Percentiles rank a stretch among this genome's conserved stretches.
Evolutionary conservation across 2,888 invertebrate genomes (phyloP).

Genomic region (Drosophila ezoana): DNA sequence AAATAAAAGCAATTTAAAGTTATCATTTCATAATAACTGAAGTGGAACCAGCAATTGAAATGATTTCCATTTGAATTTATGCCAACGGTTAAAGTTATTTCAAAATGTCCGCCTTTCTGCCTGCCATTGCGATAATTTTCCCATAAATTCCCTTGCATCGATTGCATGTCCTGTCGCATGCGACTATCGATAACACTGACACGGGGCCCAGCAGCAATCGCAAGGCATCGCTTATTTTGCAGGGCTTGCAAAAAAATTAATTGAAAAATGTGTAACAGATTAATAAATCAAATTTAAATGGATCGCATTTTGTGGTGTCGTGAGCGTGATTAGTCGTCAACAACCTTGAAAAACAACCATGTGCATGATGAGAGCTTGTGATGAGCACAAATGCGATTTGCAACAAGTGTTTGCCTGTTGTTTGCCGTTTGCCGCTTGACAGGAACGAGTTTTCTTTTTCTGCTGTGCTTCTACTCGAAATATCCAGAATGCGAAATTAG

Average conservation of each 20-base stretch:
- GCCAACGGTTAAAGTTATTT: slow-evolving; percentile 6
- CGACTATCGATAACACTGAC: slow-evolving; percentile 28
- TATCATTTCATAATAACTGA: slow-evolving; percentile 46
- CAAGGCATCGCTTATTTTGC: slow-evolving; percentile 20
- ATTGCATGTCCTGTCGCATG: slow-evolving; percentile 27
- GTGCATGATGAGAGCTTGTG: slow-evolving; percentile 41
- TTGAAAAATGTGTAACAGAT: slow-evolving; percentile 29
- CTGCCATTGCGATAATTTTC: slow-evolving; percentile 6
- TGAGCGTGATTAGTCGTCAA: slow-evolving; percentile 43
- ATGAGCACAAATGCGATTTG: slow-evolving; percentile 55
- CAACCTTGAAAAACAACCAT: slow-evolving; percentile 57
- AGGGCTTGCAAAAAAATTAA: slow-evolving; percentile 22
- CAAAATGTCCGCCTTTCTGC: slow-evolving; percentile 14
- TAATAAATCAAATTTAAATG: slow-evolving; percentile 50
- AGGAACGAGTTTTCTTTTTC: slow-evolving; percentile 51
- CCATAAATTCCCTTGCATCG: not conserved
- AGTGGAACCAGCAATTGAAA: slow-evolving; percentile 35
- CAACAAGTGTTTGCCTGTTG: slow-evolving; percentile 53
- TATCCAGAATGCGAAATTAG: slow-evolving; percentile 48
- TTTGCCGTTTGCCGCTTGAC: slow-evolving; percentile 49
- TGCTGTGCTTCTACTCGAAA: slow-evolving; percentile 29
- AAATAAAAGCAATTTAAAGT: slow-evolving; percentile 50
- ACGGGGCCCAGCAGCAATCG: not conserved
- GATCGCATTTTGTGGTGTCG: slow-evolving; percentile 39
- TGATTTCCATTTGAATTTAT: slow-evolving; percentile 15